phyloP scores from a whole-genome alignment of 23 tunicate genomes.

The Trididemnum miniatum region DNA sequence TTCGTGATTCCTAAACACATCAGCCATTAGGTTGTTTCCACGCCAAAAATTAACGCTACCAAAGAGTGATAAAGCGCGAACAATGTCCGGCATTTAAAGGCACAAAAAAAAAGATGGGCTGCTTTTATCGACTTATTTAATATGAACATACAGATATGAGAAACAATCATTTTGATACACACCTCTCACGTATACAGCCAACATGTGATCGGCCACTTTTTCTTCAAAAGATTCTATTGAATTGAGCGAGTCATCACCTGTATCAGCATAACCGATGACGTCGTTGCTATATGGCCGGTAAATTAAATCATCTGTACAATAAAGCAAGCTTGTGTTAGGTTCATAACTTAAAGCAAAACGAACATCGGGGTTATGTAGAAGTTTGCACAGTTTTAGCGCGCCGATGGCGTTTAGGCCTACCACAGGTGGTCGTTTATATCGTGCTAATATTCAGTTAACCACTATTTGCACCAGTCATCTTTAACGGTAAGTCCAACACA shows the following conservation, averaged over 20 bases:
- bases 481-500: neutral
- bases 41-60: neutral
- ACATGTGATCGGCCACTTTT: neutral
- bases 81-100: neutral
- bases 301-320: neutral
- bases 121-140: neutral
- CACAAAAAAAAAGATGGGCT: neutral
- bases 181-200: conserved; percentile 1
- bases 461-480: neutral
- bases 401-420: neutral
- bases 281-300: neutral
- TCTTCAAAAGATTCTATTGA: neutral
- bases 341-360: neutral
- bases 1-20: neutral
- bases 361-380: neutral
- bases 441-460: neutral
- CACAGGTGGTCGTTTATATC: neutral
- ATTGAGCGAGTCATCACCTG: neutral
- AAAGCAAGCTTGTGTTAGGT: neutral
- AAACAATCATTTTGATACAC: neutral
- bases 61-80: neutral
- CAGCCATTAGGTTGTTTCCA: neutral
- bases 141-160: neutral
- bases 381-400: neutral
- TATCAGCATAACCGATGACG: neutral